Evolutionary conservation across 2,888 invertebrate genomes (phyloP).

Genomic region (Tiliacea citrago): DNA sequence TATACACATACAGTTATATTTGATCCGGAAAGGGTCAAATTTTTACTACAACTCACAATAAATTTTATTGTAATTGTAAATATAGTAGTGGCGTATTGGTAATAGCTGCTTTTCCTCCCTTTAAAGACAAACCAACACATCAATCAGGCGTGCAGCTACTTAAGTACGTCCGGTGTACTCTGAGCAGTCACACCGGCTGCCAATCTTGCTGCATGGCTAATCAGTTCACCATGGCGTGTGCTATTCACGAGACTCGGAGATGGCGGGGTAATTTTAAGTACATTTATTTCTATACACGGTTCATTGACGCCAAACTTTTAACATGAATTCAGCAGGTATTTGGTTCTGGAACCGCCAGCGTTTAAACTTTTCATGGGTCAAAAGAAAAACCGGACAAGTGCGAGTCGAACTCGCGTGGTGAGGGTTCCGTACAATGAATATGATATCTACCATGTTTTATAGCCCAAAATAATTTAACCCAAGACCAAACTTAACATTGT

Average conservation of each 20-base stretch:
- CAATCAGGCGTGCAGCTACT: not conserved
- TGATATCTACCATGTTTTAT: too few relatives aligned
- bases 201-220: constrained; percentile 18
- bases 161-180: not conserved
- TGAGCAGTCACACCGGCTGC: constrained; percentile 16
- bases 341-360: too few relatives aligned
- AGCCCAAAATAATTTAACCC: too few relatives aligned
- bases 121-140: not conserved
- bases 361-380: not conserved
- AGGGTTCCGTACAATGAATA: too few relatives aligned
- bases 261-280: not conserved
- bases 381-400: too few relatives aligned
- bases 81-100: not conserved
- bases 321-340: too few relatives aligned
- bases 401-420: too few relatives aligned
- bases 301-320: not conserved
- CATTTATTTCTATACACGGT: not conserved
- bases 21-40: too few relatives aligned
- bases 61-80: too few relatives aligned
- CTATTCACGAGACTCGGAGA: constrained; percentile 10
- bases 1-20: too few relatives aligned
- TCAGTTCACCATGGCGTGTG: constrained; percentile 14
- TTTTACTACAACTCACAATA: too few relatives aligned
- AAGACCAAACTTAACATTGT: too few relatives aligned
- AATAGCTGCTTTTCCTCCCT: not conserved